Evolutionary conservation across 2,888 invertebrate genomes (phyloP), one percentile per base, ranked within the genome.

Genomic region (Phyllotreta striolata): DNA sequence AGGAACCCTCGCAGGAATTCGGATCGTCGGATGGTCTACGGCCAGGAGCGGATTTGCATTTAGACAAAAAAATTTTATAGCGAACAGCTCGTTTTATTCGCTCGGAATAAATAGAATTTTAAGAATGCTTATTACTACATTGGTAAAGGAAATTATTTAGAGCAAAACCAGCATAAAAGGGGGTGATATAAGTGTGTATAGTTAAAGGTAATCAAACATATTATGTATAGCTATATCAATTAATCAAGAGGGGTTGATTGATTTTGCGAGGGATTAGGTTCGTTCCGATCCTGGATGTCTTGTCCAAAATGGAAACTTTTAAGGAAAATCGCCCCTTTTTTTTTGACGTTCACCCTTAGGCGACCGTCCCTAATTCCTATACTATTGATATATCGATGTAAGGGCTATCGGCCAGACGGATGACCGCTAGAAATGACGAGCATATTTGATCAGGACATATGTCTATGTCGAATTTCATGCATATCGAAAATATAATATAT

Each of bases 401-500:
- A 24, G 69, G 62, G 60, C 57, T 61, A 64, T 47, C 51, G 24
- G 13, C 63, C 66, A 76, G 77, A 78, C 75, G 73, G 75, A 78
- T 77, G 78, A 75, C 75, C 76, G 70, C 71, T 69, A 73, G 72
- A 73, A 72, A 73, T 74, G 77, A 75, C 76, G 74, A 74, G 77
- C 77, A 78, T 79, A 78, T 78, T 75, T 76, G 77, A 79, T 77
- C 74, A 76, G 72, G 75, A 73, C 76, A 78, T 80, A 78, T 78
- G 79, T 78, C 76, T 73, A 74, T 75, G 78, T 79, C 79, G 71
- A 73, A 74, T 72, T 78, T 79, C 78, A 79, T 79, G 78, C 79
- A 80, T 80, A 80, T 79, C 78, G 78, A 79, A 79, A 79, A 49
- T 6, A 34, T 35, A 47, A 47, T 8, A 49, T 49, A 12, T 7